phyloP scores from a whole-genome alignment of 2,797 vertebrate genomes.

The Aotus griseimembra region DNA sequence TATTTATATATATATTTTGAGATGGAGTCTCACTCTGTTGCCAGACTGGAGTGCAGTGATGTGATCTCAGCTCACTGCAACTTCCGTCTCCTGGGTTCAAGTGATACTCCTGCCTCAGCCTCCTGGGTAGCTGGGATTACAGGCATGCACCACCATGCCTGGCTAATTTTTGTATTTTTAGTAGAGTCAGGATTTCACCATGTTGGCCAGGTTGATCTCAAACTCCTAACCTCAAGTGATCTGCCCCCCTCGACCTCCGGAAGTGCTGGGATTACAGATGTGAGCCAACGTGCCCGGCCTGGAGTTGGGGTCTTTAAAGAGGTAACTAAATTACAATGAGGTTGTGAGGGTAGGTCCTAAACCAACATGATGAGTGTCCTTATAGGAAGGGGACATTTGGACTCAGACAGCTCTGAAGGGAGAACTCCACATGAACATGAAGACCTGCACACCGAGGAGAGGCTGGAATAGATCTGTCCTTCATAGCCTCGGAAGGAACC shows the following conservation, averaged over 20 bases:
- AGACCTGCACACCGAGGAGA: background rate
- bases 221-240: background rate
- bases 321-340: background rate
- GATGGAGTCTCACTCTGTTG: background rate
- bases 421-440: background rate
- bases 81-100: background rate
- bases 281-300: too few relatives aligned
- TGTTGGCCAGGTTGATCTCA: background rate
- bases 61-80: background rate
- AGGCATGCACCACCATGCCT: rapidly evolving
- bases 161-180: background rate
- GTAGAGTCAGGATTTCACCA: background rate
- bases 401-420: background rate
- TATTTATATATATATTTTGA: background rate
- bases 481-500: background rate
- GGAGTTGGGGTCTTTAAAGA: background rate
- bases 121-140: background rate
- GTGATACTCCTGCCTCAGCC: background rate
- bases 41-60: background rate
- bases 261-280: background rate
- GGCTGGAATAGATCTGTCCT: background rate
- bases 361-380: background rate
- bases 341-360: too few relatives aligned
- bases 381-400: background rate
- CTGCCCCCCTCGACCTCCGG: background rate